Percentiles rank a stretch among this genome's conserved stretches.
These are phyloP conservation scores for Noctua comes DNA, from an alignment of 2,888 invertebrate genomes.

Conservation along the genomic window DNA sequence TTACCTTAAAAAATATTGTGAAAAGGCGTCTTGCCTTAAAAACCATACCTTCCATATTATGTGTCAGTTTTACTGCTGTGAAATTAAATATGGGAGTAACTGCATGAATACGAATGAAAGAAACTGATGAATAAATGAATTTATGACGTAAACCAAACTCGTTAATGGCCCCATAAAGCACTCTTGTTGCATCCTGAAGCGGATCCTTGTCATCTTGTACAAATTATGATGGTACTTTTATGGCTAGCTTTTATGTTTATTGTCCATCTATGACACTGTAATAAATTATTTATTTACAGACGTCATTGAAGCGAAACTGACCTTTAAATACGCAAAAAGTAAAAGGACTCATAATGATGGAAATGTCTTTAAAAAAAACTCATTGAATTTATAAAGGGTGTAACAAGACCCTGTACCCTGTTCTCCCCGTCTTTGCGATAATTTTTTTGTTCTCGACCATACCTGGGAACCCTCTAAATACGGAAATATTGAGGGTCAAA, in stretches of 20 bases:
- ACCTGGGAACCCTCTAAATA: no score
- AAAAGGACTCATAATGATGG: not conserved
- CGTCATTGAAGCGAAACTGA: conserved; percentile 1
- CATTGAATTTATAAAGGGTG: no score
- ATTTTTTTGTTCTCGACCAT: no score
- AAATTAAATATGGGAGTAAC: conserved; percentile 36
- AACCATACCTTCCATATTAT: conserved; percentile 15
- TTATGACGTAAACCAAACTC: conserved; percentile 14
- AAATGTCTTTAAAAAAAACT: not conserved
- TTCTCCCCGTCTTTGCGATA: no score
- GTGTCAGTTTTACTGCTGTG: conserved; percentile 30
- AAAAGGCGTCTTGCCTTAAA: conserved; percentile 38
- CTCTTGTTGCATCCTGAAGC: conserved; percentile 1
- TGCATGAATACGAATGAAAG: conserved; percentile 15
- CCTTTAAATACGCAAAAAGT: not conserved
- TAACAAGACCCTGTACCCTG: no score
- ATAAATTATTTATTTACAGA: conserved; percentile 22
- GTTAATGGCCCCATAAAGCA: conserved; percentile 46
- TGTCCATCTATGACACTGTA: conserved; percentile 12
- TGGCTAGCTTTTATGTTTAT: conserved; percentile 22
- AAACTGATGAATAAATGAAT: conserved; percentile 33
- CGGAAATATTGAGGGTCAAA: no score
- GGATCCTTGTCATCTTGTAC: conserved; percentile 32
- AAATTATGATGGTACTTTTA: conserved; percentile 34
- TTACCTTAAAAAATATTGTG: conserved; percentile 14